Evolutionary conservation across 2,113 vertebrate species (phyloP).

Genomic region (Misgurnus mizolepis): DNA sequence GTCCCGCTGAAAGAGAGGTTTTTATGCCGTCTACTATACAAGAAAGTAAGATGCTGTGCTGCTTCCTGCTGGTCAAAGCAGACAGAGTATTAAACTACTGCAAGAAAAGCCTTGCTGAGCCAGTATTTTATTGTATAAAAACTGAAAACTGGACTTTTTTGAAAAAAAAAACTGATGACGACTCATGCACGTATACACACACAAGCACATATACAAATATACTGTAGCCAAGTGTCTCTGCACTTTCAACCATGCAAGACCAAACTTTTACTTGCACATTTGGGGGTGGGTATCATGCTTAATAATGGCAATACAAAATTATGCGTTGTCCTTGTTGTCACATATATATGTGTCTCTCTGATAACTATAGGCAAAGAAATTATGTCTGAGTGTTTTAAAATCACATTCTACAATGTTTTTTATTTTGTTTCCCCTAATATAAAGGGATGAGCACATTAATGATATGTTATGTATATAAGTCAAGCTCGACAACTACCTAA

Average conservation of each 20-base stretch:
- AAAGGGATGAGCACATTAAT: no score
- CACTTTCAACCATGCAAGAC: conserved; percentile 67
- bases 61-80: conserved; percentile 45
- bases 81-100: conserved; percentile 19
- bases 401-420: conserved; percentile 4
- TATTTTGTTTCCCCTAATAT: not conserved
- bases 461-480: no score
- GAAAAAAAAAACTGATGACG: not conserved
- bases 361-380: not conserved
- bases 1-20: conserved; percentile 81
- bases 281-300: conserved; percentile 55
- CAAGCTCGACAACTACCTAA: not conserved
- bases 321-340: conserved; percentile 18
- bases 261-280: conserved; percentile 54
- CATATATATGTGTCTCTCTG: conserved; percentile 13
- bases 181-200: conserved; percentile 15
- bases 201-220: not conserved
- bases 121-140: conserved; percentile 44
- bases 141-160: conserved; percentile 63
- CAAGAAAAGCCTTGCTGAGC: conserved; percentile 63
- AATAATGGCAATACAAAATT: conserved; percentile 46
- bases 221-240: conserved; percentile 60
- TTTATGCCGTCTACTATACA: conserved; percentile 26
- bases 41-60: conserved; percentile 21
- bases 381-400: not conserved